phyloP scores from a whole-genome alignment of 2,113 vertebrate species.

The Drymodes brunneopygia region DNA sequence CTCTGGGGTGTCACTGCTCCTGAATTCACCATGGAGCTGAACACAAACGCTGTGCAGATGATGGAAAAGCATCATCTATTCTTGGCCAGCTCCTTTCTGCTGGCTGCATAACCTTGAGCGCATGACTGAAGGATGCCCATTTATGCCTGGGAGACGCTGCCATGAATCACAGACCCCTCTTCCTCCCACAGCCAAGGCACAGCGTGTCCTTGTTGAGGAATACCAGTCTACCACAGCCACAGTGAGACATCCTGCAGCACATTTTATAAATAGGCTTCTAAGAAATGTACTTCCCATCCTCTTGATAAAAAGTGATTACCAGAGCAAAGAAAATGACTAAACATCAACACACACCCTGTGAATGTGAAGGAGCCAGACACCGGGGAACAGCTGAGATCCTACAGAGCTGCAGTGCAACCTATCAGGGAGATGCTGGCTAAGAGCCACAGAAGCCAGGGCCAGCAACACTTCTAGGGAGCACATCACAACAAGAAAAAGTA shows the following conservation, averaged over 20 bases:
- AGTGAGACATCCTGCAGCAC: neutral
- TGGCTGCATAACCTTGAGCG: neutral
- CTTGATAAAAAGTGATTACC: neutral
- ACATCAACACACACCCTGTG: neutral
- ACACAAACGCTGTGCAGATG: neutral
- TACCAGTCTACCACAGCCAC: neutral
- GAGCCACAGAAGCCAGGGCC: neutral
- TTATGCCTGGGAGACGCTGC: neutral
- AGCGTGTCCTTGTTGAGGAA: neutral
- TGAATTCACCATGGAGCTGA: neutral
- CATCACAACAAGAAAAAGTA: neutral
- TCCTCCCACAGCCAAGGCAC: neutral
- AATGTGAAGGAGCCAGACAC: neutral
- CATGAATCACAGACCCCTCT: constrained; percentile 5
- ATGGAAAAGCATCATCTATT: neutral
- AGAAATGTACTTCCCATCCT: neutral
- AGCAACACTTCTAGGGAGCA: neutral
- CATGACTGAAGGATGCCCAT: neutral
- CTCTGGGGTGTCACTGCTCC: neutral
- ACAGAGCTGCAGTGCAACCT: neutral
- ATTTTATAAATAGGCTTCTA: neutral
- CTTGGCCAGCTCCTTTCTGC: neutral
- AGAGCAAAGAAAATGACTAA: neutral
- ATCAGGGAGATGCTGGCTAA: neutral
- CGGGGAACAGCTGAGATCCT: neutral